Conservation (phyloP, 2,888 invertebrate genomes). For the Diaprepes abbreviatus region DNA sequence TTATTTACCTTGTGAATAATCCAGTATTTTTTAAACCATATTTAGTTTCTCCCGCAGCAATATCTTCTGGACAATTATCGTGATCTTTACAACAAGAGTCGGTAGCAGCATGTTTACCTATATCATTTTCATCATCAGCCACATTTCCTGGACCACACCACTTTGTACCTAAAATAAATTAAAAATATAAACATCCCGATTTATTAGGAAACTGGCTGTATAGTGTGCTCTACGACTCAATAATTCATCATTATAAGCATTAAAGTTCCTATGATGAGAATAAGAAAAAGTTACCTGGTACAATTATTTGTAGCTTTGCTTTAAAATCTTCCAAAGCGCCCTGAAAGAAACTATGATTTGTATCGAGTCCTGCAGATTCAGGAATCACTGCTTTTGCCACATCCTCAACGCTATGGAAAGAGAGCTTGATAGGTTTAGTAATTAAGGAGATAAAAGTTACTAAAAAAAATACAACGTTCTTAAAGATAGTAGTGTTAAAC, state of each 20-base stretch:
- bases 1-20: constrained; percentile 75
- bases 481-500: too few relatives aligned
- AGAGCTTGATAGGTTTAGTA: too few relatives aligned
- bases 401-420: too few relatives aligned
- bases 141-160: constrained; percentile 82
- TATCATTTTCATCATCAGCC: constrained; percentile 71
- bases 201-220: too few relatives aligned
- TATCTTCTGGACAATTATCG: constrained; percentile 76
- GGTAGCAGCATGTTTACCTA: constrained; percentile 76
- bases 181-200: too few relatives aligned
- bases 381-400: too few relatives aligned
- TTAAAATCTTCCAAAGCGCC: not conserved
- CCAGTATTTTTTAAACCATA: constrained; percentile 77
- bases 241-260: too few relatives aligned
- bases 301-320: not conserved
- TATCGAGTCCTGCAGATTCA: not conserved
- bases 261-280: too few relatives aligned
- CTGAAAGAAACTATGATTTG: not conserved
- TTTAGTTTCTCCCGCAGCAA: constrained; percentile 71
- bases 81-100: constrained; percentile 81
- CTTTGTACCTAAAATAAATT: constrained; percentile 72
- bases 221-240: too few relatives aligned
- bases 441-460: too few relatives aligned
- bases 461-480: too few relatives aligned
- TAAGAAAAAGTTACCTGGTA: constrained; percentile 8